phyloP scores from a whole-genome alignment of 2,888 invertebrate species.

The Nemotelus pantherinus region DNA sequence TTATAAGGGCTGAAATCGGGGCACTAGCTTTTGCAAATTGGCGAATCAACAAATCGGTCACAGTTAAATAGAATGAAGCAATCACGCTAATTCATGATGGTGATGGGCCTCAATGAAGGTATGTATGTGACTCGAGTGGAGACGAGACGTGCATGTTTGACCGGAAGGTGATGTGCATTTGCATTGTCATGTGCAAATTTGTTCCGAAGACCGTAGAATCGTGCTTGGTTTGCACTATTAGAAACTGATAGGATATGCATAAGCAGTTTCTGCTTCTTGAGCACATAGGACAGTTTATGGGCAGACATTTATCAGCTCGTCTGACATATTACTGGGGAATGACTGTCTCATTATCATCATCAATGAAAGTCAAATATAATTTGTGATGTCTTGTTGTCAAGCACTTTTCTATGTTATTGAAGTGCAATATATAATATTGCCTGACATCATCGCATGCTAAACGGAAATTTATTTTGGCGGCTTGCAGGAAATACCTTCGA shows the following conservation, averaged over 20 bases:
- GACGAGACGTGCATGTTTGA: slow-evolving; percentile 8
- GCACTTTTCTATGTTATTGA: neutral
- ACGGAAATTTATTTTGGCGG: too few species aligned
- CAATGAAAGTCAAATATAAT: slow-evolving; percentile 25
- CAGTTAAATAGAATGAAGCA: neutral
- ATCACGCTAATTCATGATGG: neutral
- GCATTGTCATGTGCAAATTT: slow-evolving; percentile 42
- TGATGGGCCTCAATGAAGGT: too few species aligned
- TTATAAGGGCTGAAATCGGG: too few species aligned
- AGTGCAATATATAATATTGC: too few species aligned
- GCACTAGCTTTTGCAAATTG: too few species aligned
- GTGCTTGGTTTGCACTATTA: slow-evolving; percentile 43
- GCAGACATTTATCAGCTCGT: slow-evolving; percentile 34
- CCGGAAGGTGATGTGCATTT: slow-evolving; percentile 39
- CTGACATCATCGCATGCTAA: too few species aligned
- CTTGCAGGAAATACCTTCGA: too few species aligned
- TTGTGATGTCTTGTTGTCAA: slow-evolving; percentile 2
- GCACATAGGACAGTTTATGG: slow-evolving; percentile 6
- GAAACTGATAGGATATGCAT: slow-evolving; percentile 43
- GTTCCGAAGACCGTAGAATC: slow-evolving; percentile 36
- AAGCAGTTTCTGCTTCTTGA: slow-evolving; percentile 32
- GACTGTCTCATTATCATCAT: slow-evolving; percentile 36
- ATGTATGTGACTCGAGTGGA: too few species aligned
- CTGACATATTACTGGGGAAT: slow-evolving; percentile 29
- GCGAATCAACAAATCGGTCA: neutral